Evolutionary conservation across 2,797 vertebrate genomes (phyloP).

Genomic region (Hephaestus fuliginosus): DNA sequence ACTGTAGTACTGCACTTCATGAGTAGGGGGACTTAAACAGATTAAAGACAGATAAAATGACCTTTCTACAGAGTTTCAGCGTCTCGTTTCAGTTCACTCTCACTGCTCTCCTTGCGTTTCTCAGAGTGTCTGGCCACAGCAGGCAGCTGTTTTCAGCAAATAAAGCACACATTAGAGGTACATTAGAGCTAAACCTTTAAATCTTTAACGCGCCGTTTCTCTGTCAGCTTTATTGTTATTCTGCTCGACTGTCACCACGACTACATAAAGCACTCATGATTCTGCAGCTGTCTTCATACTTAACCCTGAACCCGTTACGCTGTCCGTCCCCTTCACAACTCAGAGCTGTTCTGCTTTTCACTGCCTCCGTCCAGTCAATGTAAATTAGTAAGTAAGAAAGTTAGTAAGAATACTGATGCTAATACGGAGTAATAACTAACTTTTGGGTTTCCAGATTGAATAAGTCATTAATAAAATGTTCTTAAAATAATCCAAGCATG

Average conservation of each 20-base stretch:
- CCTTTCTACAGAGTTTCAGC: too few species aligned
- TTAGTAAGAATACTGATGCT: too few species aligned
- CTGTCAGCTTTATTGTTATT: slow-evolving; percentile 19
- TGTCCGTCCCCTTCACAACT: slow-evolving; percentile 11
- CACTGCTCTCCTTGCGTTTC: neutral
- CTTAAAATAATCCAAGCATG: neutral
- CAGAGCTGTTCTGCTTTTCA: neutral
- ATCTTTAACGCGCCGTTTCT: neutral
- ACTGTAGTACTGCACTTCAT: neutral
- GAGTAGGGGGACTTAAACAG: neutral
- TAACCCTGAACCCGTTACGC: neutral
- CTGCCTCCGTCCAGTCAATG: neutral
- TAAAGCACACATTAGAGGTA: too few species aligned
- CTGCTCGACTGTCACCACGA: slow-evolving; percentile 1
- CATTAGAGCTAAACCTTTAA: neutral
- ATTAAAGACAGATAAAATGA: neutral
- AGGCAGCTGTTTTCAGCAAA: neutral
- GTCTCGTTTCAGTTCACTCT: too few species aligned
- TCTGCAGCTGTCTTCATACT: slow-evolving; percentile 8
- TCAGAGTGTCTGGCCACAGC: neutral
- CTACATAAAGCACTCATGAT: neutral
- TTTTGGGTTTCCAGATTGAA: neutral
- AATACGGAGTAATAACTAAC: too few species aligned
- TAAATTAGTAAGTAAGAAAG: too few species aligned
- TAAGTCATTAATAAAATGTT: neutral